Evolutionary conservation across 2,888 invertebrate species (phyloP), one percentile per base, ranked within the genome.

Genomic region (Apamea sordens): DNA sequence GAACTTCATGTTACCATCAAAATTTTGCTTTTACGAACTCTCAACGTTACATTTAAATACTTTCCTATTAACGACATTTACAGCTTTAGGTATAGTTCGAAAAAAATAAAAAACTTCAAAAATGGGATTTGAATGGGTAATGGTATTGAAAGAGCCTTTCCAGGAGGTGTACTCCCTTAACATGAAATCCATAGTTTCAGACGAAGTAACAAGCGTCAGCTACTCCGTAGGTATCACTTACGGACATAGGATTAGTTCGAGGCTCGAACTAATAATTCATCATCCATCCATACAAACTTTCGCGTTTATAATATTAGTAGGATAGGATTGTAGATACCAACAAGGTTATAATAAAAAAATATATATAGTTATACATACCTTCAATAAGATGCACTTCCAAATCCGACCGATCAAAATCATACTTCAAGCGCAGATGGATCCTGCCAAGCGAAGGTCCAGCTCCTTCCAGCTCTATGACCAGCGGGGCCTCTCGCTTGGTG

Each of bases 301-400:
- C 41, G 41, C 7, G 41, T 41, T 41, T 41, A 41, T 36, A 36
- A 36, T 36, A 36, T 41, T 41, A 41, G 7, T 41, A 41, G 41
- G 41, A 41, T 41, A 36, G 36, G 36, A 36, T 36, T 6, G 36
- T 36, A 36, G 36, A 41, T 41, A 41, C 41, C 41, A 7, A 41
- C 41, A 41, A 41, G 41, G 7, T 41, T 41, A 41, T 1, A 32
- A 70, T 21, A 32, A 32, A 18, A 53, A 50, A 32, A 32, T 10
- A 32, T 1, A 32, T n/a, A 6, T 18, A 2, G 0, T 18, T 18
- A 47, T 24, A 6, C 74, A 59, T 89, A 98, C 98, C 98, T 98
- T 99, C 99, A 94, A 99, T 99, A 87, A 99, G 97, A 95, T 99
- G 99, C n/a, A 99, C 98, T 87, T 98, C 98, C 88, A 99, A 97